Percentiles rank a stretch among this genome's conserved stretches.
Conservation (phyloP, 2,888 invertebrate species). For the Iselma pallidipennis region DNA sequence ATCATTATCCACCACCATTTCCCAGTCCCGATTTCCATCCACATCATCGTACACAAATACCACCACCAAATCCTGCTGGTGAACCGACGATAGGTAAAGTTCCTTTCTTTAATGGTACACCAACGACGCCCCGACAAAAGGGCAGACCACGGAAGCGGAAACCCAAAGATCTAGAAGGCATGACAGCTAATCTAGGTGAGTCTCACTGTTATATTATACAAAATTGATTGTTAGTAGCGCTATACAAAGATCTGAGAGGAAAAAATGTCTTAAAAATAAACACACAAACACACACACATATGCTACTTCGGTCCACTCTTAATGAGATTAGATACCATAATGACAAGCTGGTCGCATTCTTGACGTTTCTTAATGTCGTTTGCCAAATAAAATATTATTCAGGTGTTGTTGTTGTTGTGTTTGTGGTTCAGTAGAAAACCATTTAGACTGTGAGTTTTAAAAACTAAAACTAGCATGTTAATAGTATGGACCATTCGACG, state of each 20-base stretch:
- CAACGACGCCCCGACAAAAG: conserved; percentile 81
- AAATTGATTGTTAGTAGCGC: not conserved
- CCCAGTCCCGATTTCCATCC: conserved; percentile 59
- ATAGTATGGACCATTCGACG: not conserved
- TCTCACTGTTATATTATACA: not conserved
- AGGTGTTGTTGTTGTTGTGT: conserved; percentile 1
- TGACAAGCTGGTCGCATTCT: conserved; percentile 3
- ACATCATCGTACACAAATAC: conserved; percentile 54
- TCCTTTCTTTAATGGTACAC: conserved; percentile 64
- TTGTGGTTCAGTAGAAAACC: not conserved
- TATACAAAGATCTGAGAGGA: not conserved
- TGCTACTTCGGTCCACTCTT: not conserved
- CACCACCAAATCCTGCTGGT: conserved; percentile 58
- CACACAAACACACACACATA: not conserved
- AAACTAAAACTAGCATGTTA: not conserved
- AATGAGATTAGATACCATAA: conserved; percentile 6
- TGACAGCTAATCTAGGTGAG: conserved; percentile 86
- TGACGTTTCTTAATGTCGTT: conserved; percentile 4
- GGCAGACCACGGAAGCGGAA: conserved; percentile 92
- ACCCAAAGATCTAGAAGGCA: conserved; percentile 85
- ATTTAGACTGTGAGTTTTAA: not conserved
- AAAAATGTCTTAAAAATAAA: not conserved
- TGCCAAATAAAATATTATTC: conserved; percentile 7
- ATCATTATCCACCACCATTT: conserved; percentile 62
- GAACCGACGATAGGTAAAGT: conserved; percentile 56